Evolutionary conservation across 2,888 invertebrate genomes (phyloP).

Genomic region (Xylophagus ater): DNA sequence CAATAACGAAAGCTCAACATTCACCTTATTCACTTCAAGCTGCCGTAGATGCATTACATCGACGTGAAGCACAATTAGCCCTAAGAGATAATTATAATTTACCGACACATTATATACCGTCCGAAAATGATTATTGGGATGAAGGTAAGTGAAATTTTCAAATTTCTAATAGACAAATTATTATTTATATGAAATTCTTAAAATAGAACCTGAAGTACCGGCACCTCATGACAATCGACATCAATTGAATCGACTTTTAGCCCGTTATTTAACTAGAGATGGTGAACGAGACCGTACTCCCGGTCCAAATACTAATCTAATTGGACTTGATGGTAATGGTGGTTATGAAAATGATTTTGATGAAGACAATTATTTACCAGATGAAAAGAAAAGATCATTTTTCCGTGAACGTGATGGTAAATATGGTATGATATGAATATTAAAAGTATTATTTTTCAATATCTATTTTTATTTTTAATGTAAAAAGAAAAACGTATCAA

Average conservation of each 20-base stretch:
- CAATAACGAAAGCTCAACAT: slow-evolving; percentile 18
- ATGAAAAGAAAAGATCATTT: slow-evolving; percentile 31
- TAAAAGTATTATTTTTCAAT: not conserved
- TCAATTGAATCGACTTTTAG: slow-evolving; percentile 33
- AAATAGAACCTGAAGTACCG: slow-evolving; percentile 14
- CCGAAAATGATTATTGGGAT: slow-evolving; percentile 36
- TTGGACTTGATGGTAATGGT: slow-evolving; percentile 19
- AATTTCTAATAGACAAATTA: not conserved
- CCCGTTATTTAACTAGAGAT: slow-evolving; percentile 34
- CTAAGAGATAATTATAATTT: slow-evolving; percentile 22
- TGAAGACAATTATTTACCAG: slow-evolving; percentile 26
- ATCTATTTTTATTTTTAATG: no score
- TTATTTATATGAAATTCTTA: not conserved
- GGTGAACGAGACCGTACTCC: slow-evolving; percentile 28
- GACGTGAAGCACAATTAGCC: slow-evolving; percentile 29
- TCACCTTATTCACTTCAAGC: slow-evolving; percentile 34
- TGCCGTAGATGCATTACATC: slow-evolving; percentile 37
- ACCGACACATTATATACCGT: no score
- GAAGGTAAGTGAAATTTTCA: slow-evolving; percentile 29
- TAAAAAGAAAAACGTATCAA: no score
- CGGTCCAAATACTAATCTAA: no score
- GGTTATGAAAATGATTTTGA: slow-evolving; percentile 29
- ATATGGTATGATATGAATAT: slow-evolving; percentile 28
- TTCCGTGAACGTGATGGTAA: slow-evolving; percentile 36
- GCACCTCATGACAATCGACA: slow-evolving; percentile 24